phyloP scores from a whole-genome alignment of 2,888 invertebrate species.

The Adelphocoris suturalis region DNA sequence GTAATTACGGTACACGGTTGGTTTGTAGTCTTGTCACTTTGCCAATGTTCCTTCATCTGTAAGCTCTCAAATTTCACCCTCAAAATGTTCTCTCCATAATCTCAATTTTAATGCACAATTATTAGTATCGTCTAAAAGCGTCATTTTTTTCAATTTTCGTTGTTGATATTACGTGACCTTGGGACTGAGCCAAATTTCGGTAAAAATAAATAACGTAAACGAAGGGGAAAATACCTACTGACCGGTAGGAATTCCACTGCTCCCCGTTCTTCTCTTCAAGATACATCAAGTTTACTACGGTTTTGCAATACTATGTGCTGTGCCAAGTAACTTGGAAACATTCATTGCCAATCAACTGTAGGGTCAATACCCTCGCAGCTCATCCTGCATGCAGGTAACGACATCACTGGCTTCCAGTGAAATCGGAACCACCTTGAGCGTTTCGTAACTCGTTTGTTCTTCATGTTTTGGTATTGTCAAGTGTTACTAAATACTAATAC shows the following conservation, averaged over 20 bases:
- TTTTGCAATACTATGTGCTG: not conserved
- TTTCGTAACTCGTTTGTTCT: conserved; percentile 2
- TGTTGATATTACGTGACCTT: conserved; percentile 22
- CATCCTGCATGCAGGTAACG: conserved; percentile 51
- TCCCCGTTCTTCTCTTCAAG: not conserved
- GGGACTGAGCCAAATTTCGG: conserved; percentile 37
- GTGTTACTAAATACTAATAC: not conserved
- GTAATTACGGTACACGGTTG: too few relatives aligned
- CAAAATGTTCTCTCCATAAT: not conserved
- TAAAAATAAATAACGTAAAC: conserved; percentile 25
- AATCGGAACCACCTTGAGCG: conserved; percentile 7
- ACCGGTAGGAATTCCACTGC: conserved; percentile 8
- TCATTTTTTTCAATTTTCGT: too few relatives aligned
- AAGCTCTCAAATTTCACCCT: not conserved
- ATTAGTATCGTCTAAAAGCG: too few relatives aligned
- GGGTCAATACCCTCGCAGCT: not conserved
- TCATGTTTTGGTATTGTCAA: not conserved
- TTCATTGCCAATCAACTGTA: not conserved
- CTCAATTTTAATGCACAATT: too few relatives aligned
- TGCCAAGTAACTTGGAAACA: not conserved
- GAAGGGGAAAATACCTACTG: conserved; percentile 2
- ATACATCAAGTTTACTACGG: not conserved
- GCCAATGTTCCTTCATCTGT: not conserved
- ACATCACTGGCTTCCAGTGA: not conserved
- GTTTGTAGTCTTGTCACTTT: not conserved